Evolutionary conservation across 2,888 invertebrate species (phyloP).

Genomic region (Chymomyza caudatula): DNA sequence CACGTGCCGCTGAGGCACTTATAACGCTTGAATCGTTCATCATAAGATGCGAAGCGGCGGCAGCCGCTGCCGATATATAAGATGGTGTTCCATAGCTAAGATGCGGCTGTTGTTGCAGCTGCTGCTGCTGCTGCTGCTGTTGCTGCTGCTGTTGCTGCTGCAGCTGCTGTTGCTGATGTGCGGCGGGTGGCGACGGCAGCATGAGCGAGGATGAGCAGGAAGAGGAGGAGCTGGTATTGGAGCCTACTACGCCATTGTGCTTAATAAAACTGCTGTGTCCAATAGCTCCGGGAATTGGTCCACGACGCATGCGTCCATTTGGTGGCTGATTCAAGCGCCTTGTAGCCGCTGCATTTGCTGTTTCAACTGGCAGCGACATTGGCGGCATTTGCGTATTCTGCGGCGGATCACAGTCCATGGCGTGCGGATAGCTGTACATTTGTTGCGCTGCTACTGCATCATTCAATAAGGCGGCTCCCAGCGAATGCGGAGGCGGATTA

Average conservation of each 20-base stretch:
- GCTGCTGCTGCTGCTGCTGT: slow-evolving; percentile 27
- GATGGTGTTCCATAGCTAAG: slow-evolving; percentile 9
- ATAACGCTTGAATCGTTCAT: slow-evolving; percentile 77
- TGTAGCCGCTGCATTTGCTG: slow-evolving; percentile 30
- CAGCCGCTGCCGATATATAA: slow-evolving; percentile 56
- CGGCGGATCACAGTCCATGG: slow-evolving; percentile 90
- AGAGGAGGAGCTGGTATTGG: slow-evolving; percentile 26
- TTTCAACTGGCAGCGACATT: slow-evolving; percentile 44
- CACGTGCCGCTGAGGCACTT: slow-evolving; percentile 73
- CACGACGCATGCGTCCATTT: slow-evolving; percentile 45
- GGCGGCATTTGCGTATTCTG: slow-evolving; percentile 58
- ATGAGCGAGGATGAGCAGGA: slow-evolving; percentile 11
- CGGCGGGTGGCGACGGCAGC: slow-evolving; percentile 48
- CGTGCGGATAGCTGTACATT: slow-evolving; percentile 77
- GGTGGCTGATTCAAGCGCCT: slow-evolving; percentile 31
- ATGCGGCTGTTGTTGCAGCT: slow-evolving; percentile 46
- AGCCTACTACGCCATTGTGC: slow-evolving; percentile 40
- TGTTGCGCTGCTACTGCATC: slow-evolving; percentile 24
- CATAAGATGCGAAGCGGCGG: slow-evolving; percentile 75
- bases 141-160: slow-evolving; percentile 37
- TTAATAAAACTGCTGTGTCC: slow-evolving; percentile 45
- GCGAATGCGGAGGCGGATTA: too few species aligned
- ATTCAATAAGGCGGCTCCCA: slow-evolving; percentile 33
- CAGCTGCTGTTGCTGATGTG: slow-evolving; percentile 36
- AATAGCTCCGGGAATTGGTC: not conserved